phyloP scores from a whole-genome alignment of 2,113 vertebrate genomes.

The Entomyzon cyanotis region DNA sequence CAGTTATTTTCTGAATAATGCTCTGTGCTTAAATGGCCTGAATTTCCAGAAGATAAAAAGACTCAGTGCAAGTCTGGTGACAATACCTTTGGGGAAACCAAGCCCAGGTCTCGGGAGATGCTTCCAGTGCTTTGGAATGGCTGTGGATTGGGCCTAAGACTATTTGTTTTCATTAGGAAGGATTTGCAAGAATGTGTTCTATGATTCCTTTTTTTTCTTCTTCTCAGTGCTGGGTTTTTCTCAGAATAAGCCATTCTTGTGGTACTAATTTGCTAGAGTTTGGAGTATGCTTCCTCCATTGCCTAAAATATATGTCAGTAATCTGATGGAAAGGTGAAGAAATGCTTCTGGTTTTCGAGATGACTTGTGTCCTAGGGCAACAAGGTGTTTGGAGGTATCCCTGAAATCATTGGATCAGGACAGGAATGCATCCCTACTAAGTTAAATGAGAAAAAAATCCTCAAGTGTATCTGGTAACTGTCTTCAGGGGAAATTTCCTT shows the following conservation, averaged over 20 bases:
- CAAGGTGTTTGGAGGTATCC: neutral
- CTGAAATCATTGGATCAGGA: neutral
- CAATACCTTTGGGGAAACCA: neutral
- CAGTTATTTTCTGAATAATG: neutral
- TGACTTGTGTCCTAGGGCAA: neutral
- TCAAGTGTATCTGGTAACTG: neutral
- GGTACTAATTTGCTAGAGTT: neutral
- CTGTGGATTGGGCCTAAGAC: neutral
- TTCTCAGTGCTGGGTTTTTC: neutral
- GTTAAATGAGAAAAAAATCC: neutral
- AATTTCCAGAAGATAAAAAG: neutral
- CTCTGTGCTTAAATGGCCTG: neutral
- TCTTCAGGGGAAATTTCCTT: neutral
- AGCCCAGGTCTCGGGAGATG: neutral
- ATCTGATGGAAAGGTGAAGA: neutral
- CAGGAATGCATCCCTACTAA: neutral
- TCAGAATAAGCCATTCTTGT: neutral
- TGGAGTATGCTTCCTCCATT: neutral
- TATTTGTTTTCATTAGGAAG: neutral
- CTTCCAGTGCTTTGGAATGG: neutral
- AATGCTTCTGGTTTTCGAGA: fast-evolving
- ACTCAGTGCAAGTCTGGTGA: neutral
- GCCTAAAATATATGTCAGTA: neutral
- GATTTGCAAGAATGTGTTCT: neutral
- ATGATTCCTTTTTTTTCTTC: neutral